Evolutionary conservation across 2,797 vertebrate species (phyloP).

Genomic region (Mus minutoides): DNA sequence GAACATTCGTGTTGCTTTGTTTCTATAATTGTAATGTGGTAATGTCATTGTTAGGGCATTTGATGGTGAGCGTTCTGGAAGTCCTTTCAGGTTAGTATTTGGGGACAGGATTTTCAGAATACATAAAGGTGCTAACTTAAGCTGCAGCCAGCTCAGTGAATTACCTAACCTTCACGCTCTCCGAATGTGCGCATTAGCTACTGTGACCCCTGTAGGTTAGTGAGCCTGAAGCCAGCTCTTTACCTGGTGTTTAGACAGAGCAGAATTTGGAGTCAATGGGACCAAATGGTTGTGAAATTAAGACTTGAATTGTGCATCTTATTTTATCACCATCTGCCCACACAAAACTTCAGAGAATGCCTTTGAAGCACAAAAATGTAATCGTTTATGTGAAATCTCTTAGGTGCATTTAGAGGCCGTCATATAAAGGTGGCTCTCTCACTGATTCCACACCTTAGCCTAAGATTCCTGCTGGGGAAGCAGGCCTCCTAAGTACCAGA

Average conservation of each 20-base stretch:
- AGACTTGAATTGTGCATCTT: not conserved
- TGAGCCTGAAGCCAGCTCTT: not conserved
- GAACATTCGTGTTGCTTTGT: not conserved
- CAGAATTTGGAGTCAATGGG: slow-evolving; percentile 31
- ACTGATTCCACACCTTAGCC: not conserved
- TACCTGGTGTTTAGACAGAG: not conserved
- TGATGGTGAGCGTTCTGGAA: not conserved
- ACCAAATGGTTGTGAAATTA: not conserved
- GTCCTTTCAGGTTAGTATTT: not conserved
- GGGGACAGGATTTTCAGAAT: not conserved
- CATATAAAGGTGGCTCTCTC: not conserved
- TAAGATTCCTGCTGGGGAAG: not conserved
- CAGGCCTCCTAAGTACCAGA: not conserved
- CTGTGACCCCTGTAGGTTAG: not conserved
- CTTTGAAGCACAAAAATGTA: slow-evolving; percentile 15
- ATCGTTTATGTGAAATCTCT: not conserved
- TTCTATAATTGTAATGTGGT: not conserved
- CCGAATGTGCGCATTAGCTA: not conserved
- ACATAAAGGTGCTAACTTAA: not conserved
- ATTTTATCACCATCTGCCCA: not conserved
- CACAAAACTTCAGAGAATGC: not conserved
- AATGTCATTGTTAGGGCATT: not conserved
- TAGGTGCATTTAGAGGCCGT: not conserved
- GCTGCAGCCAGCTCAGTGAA: not conserved
- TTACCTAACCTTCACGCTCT: not conserved